These are phyloP conservation scores for Conus betulinus DNA, from an alignment of 1,140 invertebrate genomes.

Conservation along the genomic window DNA sequence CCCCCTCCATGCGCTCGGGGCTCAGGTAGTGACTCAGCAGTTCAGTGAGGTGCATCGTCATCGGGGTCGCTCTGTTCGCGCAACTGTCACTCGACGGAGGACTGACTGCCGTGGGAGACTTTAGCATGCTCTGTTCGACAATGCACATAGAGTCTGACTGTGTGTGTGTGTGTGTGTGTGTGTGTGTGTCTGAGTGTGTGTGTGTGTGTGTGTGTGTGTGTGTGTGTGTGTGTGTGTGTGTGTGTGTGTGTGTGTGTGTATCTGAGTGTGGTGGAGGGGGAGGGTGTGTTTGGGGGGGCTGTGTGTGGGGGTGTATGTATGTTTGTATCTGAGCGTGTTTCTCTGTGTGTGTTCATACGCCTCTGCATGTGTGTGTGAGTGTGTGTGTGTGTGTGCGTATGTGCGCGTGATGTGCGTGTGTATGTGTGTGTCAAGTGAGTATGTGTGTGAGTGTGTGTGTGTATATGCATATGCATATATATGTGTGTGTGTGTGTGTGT, in stretches of 20 bases:
- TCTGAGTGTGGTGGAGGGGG: too few species aligned
- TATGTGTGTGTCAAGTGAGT: too few species aligned
- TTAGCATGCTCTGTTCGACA: not conserved
- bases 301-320: too few species aligned
- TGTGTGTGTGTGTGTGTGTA: not conserved
- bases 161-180: not conserved
- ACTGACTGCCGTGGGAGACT: not conserved
- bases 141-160: not conserved
- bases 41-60: conserved; percentile 55
- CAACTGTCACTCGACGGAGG: not conserved
- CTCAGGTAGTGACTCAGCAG: conserved; percentile 85
- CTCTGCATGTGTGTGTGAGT: too few species aligned
- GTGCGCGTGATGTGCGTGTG: too few species aligned
- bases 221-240: not conserved
- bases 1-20: conserved; percentile 85
- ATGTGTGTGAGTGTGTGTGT: too few species aligned
- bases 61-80: not conserved
- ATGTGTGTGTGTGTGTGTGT: too few species aligned
- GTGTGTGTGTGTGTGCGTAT: too few species aligned
- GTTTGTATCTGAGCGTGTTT: too few species aligned
- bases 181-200: not conserved
- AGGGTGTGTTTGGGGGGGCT: too few species aligned
- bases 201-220: conserved; percentile 2
- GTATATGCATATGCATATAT: too few species aligned
- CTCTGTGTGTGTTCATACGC: too few species aligned